Conservation (phyloP, 92 coral and sea anemone genomes). For the Epizoanthus illoricatus region DNA sequence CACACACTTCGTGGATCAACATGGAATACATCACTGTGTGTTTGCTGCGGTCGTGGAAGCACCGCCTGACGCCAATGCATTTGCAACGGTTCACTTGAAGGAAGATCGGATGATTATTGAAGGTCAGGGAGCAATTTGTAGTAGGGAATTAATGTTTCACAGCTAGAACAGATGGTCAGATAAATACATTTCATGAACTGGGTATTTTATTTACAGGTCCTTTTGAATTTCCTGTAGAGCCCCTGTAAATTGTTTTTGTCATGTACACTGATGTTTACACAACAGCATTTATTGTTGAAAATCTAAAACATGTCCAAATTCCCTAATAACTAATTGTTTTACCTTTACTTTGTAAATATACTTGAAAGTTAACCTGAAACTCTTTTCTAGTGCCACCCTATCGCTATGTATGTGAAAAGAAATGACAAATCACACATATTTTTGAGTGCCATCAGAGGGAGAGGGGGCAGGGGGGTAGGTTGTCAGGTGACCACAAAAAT, state of each 20-base stretch:
- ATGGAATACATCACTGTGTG: conserved; percentile 70
- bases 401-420: too few relatives aligned
- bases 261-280: too few relatives aligned
- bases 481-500: too few relatives aligned
- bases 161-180: background rate
- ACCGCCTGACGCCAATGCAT: conserved; percentile 58
- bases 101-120: conserved; percentile 59
- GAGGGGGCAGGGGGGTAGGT: too few relatives aligned
- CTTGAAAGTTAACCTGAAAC: too few relatives aligned
- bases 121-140: conserved; percentile 61
- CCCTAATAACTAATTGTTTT: too few relatives aligned
- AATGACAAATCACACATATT: too few relatives aligned
- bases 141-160: conserved; percentile 50
- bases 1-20: conserved; percentile 48
- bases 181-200: background rate
- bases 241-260: conserved; percentile 15
- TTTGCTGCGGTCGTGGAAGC: conserved; percentile 74
- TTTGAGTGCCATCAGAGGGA: too few relatives aligned
- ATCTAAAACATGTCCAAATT: too few relatives aligned
- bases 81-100: conserved; percentile 64
- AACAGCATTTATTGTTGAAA: too few relatives aligned
- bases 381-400: too few relatives aligned
- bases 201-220: background rate
- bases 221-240: background rate
- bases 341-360: too few relatives aligned